A percentile compares a stretch with the other conserved stretches of the same genome.
Conservation (phyloP, 2,797 vertebrate species). For the Enoplosus armatus region DNA sequence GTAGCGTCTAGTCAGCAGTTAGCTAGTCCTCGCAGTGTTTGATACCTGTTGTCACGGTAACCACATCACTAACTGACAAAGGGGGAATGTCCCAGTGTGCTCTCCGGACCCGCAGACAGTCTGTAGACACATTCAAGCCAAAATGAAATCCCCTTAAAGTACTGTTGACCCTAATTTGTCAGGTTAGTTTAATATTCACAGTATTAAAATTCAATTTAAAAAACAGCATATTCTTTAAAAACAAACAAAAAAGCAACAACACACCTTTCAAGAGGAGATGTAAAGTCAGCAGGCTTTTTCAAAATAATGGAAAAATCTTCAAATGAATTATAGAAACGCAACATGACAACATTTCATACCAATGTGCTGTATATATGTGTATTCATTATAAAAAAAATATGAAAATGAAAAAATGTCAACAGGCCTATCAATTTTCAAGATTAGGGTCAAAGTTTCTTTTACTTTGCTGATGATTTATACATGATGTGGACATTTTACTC, state of each 20-base stretch:
- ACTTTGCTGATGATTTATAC: not conserved
- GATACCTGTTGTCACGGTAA: slow-evolving; percentile 52
- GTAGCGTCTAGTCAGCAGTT: not conserved
- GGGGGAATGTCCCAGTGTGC: slow-evolving; percentile 12
- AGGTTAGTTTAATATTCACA: not conserved
- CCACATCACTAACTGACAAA: not conserved
- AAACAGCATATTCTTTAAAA: not conserved
- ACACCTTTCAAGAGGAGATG: not conserved
- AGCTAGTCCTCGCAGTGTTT: slow-evolving; percentile 2
- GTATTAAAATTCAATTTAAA: not conserved
- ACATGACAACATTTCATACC: not conserved
- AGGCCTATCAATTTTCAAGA: no score
- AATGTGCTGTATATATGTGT: not conserved
- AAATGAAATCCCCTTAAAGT: not conserved
- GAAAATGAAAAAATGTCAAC: not conserved
- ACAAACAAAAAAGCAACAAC: no score
- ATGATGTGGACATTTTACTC: not conserved
- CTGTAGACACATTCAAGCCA: not conserved
- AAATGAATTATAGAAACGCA: not conserved
- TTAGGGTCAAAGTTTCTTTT: no score
- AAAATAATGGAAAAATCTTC: not conserved
- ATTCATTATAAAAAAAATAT: not conserved
- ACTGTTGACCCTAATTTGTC: not conserved
- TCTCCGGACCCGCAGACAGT: no score
- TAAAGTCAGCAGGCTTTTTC: not conserved